phyloP scores from a whole-genome alignment of 2,888 invertebrate species.

The Dexiosoma caninum region DNA sequence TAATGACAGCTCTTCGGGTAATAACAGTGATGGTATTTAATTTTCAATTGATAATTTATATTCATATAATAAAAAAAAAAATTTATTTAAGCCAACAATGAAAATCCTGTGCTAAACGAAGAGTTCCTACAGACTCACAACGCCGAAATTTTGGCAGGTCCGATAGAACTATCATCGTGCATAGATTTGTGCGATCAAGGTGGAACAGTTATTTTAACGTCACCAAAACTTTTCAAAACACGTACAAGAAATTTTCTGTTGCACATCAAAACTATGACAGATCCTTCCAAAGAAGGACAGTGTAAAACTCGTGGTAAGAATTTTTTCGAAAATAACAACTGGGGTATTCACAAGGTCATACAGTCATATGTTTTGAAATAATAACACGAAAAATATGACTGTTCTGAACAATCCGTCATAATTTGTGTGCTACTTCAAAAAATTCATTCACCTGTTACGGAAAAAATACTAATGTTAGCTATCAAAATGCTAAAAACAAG shows the following conservation, averaged over 20 bases:
- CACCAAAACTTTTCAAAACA: constrained; percentile 88
- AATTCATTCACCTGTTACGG: no score
- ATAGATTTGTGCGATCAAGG: constrained; percentile 91
- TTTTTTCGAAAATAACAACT: no score
- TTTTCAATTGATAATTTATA: background rate
- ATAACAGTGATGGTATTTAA: constrained; percentile 65
- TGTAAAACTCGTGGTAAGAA: constrained; percentile 76
- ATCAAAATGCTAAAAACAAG: no score
- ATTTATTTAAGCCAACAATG: constrained; percentile 74
- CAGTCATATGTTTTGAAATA: no score
- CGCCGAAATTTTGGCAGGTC: constrained; percentile 93
- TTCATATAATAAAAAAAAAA: background rate
- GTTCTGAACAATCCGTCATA: no score
- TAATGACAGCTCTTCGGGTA: constrained; percentile 28
- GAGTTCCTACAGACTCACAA: constrained; percentile 92
- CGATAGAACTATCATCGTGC: constrained; percentile 88
- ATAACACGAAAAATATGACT: no score
- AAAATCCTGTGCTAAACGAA: constrained; percentile 87
- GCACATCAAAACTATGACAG: constrained; percentile 85
- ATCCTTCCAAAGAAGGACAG: constrained; percentile 82
- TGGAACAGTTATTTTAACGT: constrained; percentile 90
- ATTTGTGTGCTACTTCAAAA: no score
- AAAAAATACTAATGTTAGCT: no score
- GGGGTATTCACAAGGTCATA: no score
- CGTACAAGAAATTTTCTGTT: constrained; percentile 88